Conservation (phyloP, 2,113 vertebrate species). For the zebrafish (Danio rerio) region GRCz12tu NC_133176.1:48922501-48923000, state of each 20-base stretch:
- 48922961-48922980: conserved; percentile 60
- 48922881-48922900: conserved; percentile 9
- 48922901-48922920: conserved; percentile 56
- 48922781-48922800: conserved; percentile 42
- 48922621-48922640: conserved; percentile 39
- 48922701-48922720: conserved; percentile 49
- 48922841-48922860: conserved; percentile 36
- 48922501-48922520: conserved; percentile 26
- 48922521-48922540: conserved; percentile 50
- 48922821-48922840: conserved; percentile 43
- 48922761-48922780: conserved; percentile 38
- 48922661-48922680: conserved; percentile 51
- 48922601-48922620: conserved; percentile 29
- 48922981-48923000: conserved; percentile 60
- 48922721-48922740: conserved; percentile 60
- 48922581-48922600: conserved; percentile 29
- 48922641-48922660: conserved; percentile 9
- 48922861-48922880: neutral
- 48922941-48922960: conserved; percentile 27
- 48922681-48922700: conserved; percentile 36
- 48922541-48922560: conserved; percentile 30
- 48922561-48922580: conserved; percentile 15
- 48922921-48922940: conserved; percentile 30
- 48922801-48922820: conserved; percentile 20
- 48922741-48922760: conserved; percentile 55